Base-by-base conservation (phyloP, 2,888 invertebrate species). In the Aleiodes alternator region DNA sequence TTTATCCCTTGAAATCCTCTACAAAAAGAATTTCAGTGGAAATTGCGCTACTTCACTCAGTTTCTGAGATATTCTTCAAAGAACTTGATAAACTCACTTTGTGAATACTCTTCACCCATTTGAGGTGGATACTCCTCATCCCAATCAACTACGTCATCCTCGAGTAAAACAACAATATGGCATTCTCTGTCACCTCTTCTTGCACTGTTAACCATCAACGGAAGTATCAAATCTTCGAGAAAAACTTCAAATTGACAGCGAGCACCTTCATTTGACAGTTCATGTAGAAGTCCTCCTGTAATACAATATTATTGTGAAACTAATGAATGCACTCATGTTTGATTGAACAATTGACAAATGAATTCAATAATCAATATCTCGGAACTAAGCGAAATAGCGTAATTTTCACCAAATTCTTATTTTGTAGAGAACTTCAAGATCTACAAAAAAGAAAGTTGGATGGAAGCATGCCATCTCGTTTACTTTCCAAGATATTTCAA, bases 121-220 rank as follows among this genome's bases (percentile, higher is more conserved):
- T 98, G 98, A 0, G 99, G 99, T 0, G 99, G 99, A 90, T 97
- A 99, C 89, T 99, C 96, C 86, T 98, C 98, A 88, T 99, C 99
- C 99, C 99, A 99, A 87, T 99, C 99, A 34, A 95, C 94, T 4
- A 93, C 94, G 90, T 99, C 99, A 84, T 99, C 99, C 86, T 99
- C 99, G 53, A 98, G 91, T 57, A 99, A 91, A 4, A 98, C 97
- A 29, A 99, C 98, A 76, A 99, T 96, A 89, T 99, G 99, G 89
- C 98, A 98, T 90, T 99, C 99, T 7, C 98, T 92, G 90, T 99
- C 99, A 0, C 99, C 99, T 73, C 97, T 92, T 91, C 98, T 94
- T 0, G 96, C 97, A 0, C 95, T 96, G 80, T 95, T 95, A 50
- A 99, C 99, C 98, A 99, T 98, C 74, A 98, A 92, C 0, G 99